These are phyloP conservation scores for Lates japonicus DNA, from an alignment of 2,797 vertebrate species.

Conservation along the genomic window DNA sequence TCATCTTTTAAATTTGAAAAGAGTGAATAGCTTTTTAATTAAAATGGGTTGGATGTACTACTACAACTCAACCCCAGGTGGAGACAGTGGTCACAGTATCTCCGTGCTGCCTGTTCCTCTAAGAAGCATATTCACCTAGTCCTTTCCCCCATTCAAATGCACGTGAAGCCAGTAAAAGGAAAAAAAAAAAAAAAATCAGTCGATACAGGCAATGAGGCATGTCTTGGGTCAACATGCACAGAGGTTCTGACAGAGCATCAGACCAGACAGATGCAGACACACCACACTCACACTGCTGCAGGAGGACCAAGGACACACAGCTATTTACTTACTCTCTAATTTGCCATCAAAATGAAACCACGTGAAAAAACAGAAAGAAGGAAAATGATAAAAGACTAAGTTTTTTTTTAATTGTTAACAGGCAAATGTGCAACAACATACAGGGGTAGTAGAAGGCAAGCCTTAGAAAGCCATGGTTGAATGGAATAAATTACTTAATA, in stretches of 20 bases:
- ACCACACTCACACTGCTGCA: slow-evolving; percentile 75
- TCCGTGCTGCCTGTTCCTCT: background rate
- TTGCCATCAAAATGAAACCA: slow-evolving; percentile 85
- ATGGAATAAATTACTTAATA: slow-evolving; percentile 21
- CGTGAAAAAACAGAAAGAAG: slow-evolving; percentile 76
- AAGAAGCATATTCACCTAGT: background rate
- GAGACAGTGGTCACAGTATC: slow-evolving; percentile 10
- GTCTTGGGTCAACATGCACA: slow-evolving; percentile 69
- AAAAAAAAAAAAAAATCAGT: slow-evolving; percentile 19
- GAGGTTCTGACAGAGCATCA: slow-evolving; percentile 73
- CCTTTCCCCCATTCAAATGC: slow-evolving; percentile 34
- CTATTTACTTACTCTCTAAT: slow-evolving; percentile 89
- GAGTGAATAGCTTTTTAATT: background rate
- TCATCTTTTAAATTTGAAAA: background rate
- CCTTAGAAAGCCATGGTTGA: slow-evolving; percentile 32
- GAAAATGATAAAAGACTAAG: slow-evolving; percentile 70
- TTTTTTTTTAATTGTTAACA: slow-evolving; percentile 58
- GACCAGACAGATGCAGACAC: slow-evolving; percentile 75
- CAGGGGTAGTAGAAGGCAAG: slow-evolving; percentile 43
- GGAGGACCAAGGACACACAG: slow-evolving; percentile 70
- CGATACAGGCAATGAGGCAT: slow-evolving; percentile 68
- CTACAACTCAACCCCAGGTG: slow-evolving; percentile 13
- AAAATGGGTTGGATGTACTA: slow-evolving; percentile 17
- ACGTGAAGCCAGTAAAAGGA: slow-evolving; percentile 46
- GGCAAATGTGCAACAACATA: slow-evolving; percentile 64